Conservation (phyloP, 2,113 vertebrate genomes). For the Platichthys flesus region DNA sequence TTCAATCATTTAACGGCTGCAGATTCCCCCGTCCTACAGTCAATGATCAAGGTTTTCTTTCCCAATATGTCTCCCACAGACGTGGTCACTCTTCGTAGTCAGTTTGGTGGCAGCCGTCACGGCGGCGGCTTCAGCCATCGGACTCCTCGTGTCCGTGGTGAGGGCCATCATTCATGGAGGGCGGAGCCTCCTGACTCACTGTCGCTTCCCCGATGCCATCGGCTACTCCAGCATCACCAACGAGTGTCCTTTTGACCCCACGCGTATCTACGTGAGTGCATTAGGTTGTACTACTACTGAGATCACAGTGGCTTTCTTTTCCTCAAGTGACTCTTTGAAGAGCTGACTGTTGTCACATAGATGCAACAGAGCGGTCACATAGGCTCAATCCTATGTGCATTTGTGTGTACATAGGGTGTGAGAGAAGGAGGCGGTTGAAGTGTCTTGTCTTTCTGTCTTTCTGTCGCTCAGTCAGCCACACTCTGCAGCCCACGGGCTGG, state of each 20-base stretch:
- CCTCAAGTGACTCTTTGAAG: not conserved
- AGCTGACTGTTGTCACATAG: conserved; percentile 8
- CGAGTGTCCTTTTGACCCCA: conserved; percentile 92
- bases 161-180: conserved; percentile 83
- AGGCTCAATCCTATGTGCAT: not conserved
- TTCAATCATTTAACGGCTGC: too few species aligned
- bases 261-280: conserved; percentile 87
- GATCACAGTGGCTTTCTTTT: too few species aligned
- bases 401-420: conserved; percentile 2
- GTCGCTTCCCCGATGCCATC: conserved; percentile 68
- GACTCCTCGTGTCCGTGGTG: conserved; percentile 82
- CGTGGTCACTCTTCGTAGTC: conserved; percentile 81
- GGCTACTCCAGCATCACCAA: conserved; percentile 75
- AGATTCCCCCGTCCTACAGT: too few species aligned
- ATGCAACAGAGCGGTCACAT: not conserved
- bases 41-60: conserved; percentile 1
- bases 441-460: conserved; percentile 12
- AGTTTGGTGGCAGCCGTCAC: conserved; percentile 79
- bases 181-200: conserved; percentile 84
- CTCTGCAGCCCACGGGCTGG: not conserved
- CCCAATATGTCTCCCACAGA: conserved; percentile 72
- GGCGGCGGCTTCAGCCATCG: conserved; percentile 83
- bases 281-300: not conserved
- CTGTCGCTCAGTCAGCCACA: conserved; percentile 26
- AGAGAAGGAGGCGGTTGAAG: conserved; percentile 2